Evolutionary conservation across 2,797 vertebrate genomes (phyloP), one percentile per base, ranked within the genome.

Genomic region (Argyrosomus regius): DNA sequence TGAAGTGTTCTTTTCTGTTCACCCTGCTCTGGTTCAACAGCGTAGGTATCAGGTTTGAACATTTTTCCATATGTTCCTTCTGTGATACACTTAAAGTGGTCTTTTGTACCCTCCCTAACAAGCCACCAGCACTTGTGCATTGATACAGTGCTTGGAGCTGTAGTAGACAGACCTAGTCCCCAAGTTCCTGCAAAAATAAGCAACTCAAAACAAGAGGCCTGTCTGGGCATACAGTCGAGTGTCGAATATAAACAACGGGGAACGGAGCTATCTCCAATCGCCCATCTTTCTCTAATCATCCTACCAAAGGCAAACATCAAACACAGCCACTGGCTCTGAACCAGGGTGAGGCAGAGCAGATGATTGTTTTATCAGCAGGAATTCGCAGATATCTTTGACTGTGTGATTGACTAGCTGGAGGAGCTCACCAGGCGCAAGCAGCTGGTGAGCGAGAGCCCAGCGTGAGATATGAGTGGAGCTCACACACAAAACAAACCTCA

Each of bases 321-420:
- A 94, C 82, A 41, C 43, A 35, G 75, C 83, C 80, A 64, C 83
- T 89, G 90, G 92, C 91, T 69, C 68, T 70, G 77, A 81, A 91
- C 90, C 89, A 92, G 88, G 85, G 84, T 76, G 89, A 92, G 88
- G 81, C 86, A 81, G 84, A 89, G 88, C 85, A 80, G 86, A 89
- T 89, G 93, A 94, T 93, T 90, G 92, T 88, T 95, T 94, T 95
- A 95, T 96, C 95, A 91, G 92, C 90, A 90, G 94, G 91, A 94
- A 93, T 94, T 93, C n/a, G 61, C 69, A 82, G 93, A 93, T 95
- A 94, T 88, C 88, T 75, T 65, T 53, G 66, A 58, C 64, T 77
- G 72, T 78, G 78, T 77, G 72, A 90, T 80, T 81, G 85, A 86
- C 82, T 81, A 1, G 31, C 74, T 83, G 79, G 72, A 82, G 77